These are phyloP conservation scores for Pelusios castaneus DNA, from an alignment of 2,113 vertebrate species.

Conservation along the genomic window DNA sequence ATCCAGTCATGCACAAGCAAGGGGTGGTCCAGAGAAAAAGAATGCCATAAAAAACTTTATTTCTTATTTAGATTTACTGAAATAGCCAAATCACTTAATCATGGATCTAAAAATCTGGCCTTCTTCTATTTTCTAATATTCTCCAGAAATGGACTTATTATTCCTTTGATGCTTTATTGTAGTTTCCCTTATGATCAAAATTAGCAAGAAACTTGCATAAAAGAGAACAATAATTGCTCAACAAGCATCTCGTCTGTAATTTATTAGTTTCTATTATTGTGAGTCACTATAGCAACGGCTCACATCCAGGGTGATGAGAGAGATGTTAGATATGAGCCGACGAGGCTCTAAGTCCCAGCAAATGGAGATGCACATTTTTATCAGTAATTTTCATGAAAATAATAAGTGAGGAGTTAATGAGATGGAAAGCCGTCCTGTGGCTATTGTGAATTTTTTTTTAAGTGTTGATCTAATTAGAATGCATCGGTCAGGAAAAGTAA, in stretches of 20 bases:
- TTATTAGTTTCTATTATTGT: conserved; percentile 90
- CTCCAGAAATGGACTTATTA: conserved; percentile 81
- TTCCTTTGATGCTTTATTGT: conserved; percentile 82
- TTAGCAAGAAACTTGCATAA: conserved; percentile 89
- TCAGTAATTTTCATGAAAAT: conserved; percentile 91
- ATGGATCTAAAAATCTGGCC: conserved; percentile 64
- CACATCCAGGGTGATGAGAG: conserved; percentile 81
- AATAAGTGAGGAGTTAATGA: conserved; percentile 90
- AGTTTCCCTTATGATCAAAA: conserved; percentile 87
- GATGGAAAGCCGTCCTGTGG: conserved; percentile 88
- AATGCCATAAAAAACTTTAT: conserved; percentile 53
- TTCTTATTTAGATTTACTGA: conserved; percentile 63
- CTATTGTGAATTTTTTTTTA: conserved; percentile 83
- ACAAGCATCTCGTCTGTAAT: conserved; percentile 89
- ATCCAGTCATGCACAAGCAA: rapidly evolving
- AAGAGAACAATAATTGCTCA: conserved; percentile 89
- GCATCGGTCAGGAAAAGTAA: conserved; percentile 86
- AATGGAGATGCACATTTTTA: conserved; percentile 88
- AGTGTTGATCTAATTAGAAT: conserved; percentile 88
- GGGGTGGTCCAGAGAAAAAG: not conserved
- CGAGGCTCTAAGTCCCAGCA: conserved; percentile 80
- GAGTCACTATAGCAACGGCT: conserved; percentile 79
- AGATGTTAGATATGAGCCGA: conserved; percentile 85
- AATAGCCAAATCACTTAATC: conserved; percentile 78
- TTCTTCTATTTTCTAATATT: conserved; percentile 77